Evolutionary conservation across 2,888 invertebrate species (phyloP).

Genomic region (Spodoptera littoralis): DNA sequence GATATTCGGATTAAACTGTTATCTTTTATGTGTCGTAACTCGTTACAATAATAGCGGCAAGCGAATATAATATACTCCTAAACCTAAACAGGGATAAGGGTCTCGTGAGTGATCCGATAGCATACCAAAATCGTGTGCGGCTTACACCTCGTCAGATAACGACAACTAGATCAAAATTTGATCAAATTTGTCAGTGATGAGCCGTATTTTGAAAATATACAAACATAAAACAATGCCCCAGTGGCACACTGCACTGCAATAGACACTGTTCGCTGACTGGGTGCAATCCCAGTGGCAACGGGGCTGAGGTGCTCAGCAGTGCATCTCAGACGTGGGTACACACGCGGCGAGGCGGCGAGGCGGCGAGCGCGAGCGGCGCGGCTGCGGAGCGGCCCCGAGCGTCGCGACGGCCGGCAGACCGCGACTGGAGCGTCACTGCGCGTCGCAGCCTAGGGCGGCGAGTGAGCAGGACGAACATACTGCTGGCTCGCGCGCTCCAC

Average conservation of each 20-base stretch:
- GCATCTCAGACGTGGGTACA: conserved; percentile 77
- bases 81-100: conserved; percentile 58
- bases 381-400: conserved; percentile 83
- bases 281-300: conserved; percentile 48
- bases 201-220: conserved; percentile 61
- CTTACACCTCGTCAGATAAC: conserved; percentile 53
- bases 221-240: conserved; percentile 77
- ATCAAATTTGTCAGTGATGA: conserved; percentile 63
- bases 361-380: conserved; percentile 75
- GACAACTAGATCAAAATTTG: conserved; percentile 55
- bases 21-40: conserved; percentile 79
- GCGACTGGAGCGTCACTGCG: conserved; percentile 87
- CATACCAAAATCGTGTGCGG: conserved; percentile 64
- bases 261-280: conserved; percentile 54
- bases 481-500: conserved; percentile 68
- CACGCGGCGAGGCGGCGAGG: conserved; percentile 70
- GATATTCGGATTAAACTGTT: conserved; percentile 85
- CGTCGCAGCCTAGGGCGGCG: conserved; percentile 85
- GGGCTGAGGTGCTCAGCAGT: conserved; percentile 71
- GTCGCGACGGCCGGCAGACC: conserved; percentile 88
- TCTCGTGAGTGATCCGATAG: conserved; percentile 78
- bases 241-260: conserved; percentile 76
- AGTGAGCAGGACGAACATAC: conserved; percentile 85
- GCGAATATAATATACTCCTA: conserved; percentile 66
- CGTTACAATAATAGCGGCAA: conserved; percentile 74